These are phyloP conservation scores for Ctenopoma kingsleyae DNA, from an alignment of 2,797 vertebrate genomes.

Conservation along the genomic window DNA sequence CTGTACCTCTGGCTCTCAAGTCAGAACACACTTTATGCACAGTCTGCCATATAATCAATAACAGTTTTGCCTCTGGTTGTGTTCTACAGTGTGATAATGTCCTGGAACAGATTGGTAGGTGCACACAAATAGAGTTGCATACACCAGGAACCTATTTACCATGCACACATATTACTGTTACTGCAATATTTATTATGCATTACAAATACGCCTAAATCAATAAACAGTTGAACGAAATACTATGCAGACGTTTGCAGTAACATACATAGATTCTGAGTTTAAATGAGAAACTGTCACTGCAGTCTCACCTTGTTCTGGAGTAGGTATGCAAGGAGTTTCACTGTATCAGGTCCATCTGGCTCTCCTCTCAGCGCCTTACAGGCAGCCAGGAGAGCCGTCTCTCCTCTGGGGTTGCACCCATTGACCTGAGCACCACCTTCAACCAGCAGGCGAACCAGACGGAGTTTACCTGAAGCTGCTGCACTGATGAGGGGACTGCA, in stretches of 20 bases:
- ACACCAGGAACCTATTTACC: constrained; percentile 15
- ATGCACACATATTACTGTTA: constrained; percentile 28
- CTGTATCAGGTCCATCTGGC: constrained; percentile 37
- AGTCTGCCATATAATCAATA: constrained; percentile 5
- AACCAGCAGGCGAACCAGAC: constrained; percentile 81
- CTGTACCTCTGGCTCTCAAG: background rate
- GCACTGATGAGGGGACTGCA: constrained; percentile 79
- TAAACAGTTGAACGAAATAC: constrained; percentile 15
- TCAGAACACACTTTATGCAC: constrained; percentile 7
- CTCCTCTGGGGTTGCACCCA: constrained; percentile 73
- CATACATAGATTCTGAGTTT: background rate
- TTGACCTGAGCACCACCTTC: constrained; percentile 85
- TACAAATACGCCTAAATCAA: constrained; percentile 40
- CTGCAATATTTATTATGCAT: constrained; percentile 43
- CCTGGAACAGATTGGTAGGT: background rate
- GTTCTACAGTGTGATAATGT: constrained; percentile 8
- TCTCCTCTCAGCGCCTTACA: constrained; percentile 74
- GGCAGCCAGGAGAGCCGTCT: constrained; percentile 80
- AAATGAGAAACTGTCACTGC: constrained; percentile 9
- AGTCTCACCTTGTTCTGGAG: constrained; percentile 71
- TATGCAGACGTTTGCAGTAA: constrained; percentile 22
- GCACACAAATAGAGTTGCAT: constrained; percentile 14
- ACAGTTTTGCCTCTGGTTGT: constrained; percentile 10
- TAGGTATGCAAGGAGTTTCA: constrained; percentile 77
- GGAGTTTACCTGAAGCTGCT: constrained; percentile 75